Base-by-base conservation (phyloP, 2,797 vertebrate genomes). In the Acanthiza pusilla region DNA sequence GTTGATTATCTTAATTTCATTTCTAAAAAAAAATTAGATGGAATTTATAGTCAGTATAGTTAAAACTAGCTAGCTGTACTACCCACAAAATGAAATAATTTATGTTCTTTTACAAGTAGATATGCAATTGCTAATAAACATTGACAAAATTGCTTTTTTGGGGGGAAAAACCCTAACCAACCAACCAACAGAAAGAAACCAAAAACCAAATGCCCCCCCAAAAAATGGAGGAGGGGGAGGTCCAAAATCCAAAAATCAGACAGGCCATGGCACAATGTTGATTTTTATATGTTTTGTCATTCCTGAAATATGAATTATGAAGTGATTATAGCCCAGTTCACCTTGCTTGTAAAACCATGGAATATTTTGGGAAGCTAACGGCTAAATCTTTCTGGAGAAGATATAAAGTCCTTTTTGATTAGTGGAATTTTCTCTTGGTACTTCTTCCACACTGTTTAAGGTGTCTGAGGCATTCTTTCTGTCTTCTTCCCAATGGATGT, bases 111-210 rank as follows among this genome's bases (percentile, higher is more conserved):
- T 96, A 90, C 36, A 96, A 94, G 71, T 89, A 94, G 79, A 73
- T 90, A 92, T 95, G 48, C 15, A 92, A 32, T 81, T 97, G 87
- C 65, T 95, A 92, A 91, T 72, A 95, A 89, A 73, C 87, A 90
- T 94, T 93, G 87, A 75, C 85, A 96, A 96, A 96, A 94, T 51
- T 36, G 29, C 19, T 58, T 55, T 58, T 54, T 1, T 38, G 3
- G 6, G 8, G 8, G 5, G 10, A 13, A 48, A 48, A 48, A 26
- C 11, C 43, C 43, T 18, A 18, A 18, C 42, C 42, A 43, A 43
- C 17, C 43, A 40, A 40, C 36, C 36, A 36, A 36, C n/a, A n/a
- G n/a, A 38, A 38, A 38, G 11, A 38, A 43, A 43, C 42, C 21
- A 47, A 47, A 47, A 47, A 22, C 21, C 45, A 21, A 47, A 22